Conservation (phyloP, 1,140 invertebrate species). For the Cardiocondyla obscurior region DNA sequence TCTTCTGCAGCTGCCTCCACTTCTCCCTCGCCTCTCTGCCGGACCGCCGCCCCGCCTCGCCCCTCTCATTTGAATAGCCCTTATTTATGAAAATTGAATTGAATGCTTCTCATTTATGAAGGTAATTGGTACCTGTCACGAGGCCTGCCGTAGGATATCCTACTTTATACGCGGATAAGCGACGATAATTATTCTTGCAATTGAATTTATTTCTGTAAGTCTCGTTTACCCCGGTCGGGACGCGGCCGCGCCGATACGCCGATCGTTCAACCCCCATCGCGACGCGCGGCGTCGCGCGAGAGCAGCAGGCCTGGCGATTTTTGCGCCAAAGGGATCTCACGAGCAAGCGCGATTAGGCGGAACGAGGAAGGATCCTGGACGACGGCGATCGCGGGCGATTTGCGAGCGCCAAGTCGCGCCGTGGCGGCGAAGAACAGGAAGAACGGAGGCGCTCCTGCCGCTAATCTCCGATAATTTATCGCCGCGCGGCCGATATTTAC, state of each 20-base stretch:
- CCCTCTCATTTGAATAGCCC: conserved; percentile 79
- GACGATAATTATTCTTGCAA: conserved; percentile 79
- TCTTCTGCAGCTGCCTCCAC: conserved; percentile 31
- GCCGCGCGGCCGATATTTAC: conserved; percentile 57
- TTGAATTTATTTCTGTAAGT: conserved; percentile 77
- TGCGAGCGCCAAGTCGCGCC: background rate
- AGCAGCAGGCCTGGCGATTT: background rate
- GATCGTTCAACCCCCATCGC: conserved; percentile 66
- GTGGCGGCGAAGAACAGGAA: background rate
- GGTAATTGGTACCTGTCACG: conserved; percentile 81
- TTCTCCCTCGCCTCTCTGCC: conserved; percentile 23
- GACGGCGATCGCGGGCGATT: background rate
- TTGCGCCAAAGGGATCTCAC: background rate
- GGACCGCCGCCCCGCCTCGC: conserved; percentile 44
- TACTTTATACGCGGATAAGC: conserved; percentile 78
- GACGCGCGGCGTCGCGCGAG: conserved; percentile 54
- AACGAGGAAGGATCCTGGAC: conserved; percentile 16
- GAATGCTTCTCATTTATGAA: conserved; percentile 81
- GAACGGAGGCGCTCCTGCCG: conserved; percentile 47
- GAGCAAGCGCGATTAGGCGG: background rate
- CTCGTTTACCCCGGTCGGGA: conserved; percentile 54
- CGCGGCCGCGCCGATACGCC: conserved; percentile 18
- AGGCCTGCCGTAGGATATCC: conserved; percentile 75
- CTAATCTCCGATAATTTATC: conserved; percentile 69
- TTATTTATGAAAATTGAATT: conserved; percentile 84